Conservation (phyloP, 1,140 invertebrate species). For the Maconellicoccus hirsutus region DNA sequence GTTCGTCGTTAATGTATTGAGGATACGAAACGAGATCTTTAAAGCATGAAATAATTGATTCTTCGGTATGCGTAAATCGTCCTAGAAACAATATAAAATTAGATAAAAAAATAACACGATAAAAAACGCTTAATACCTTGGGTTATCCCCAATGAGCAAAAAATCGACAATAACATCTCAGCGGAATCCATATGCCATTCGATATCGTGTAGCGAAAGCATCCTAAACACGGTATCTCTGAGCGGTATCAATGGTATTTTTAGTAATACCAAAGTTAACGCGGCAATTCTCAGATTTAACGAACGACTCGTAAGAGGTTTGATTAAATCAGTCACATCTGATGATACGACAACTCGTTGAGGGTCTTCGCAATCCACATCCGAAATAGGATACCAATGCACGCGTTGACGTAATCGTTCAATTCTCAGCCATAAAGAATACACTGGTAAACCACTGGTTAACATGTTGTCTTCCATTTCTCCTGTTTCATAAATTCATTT, state of each 20-base stretch:
- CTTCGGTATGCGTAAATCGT: not conserved
- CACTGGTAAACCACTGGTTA: conserved; percentile 48
- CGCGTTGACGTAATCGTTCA: conserved; percentile 48
- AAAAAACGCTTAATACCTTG: not conserved
- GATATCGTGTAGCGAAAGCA: not conserved
- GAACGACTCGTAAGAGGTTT: conserved; percentile 44
- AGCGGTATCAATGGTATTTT: conserved; percentile 1
- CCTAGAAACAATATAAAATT: too few species aligned
- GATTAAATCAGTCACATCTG: conserved; percentile 49
- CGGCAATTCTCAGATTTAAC: not conserved
- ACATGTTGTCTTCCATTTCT: conserved; percentile 48
- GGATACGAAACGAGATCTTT: conserved; percentile 35
- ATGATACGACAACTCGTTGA: conserved; percentile 46
- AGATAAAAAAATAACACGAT: not conserved
- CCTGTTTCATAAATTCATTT: conserved; percentile 33
- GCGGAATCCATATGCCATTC: conserved; percentile 6
- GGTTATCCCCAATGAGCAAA: not conserved
- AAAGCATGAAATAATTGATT: conserved; percentile 3
- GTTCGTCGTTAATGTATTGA: conserved; percentile 44
- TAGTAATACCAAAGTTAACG: not conserved
- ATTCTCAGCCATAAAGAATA: conserved; percentile 53
- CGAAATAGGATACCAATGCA: conserved; percentile 44
- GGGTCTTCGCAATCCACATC: conserved; percentile 38
- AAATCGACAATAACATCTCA: not conserved
- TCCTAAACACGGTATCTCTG: not conserved